phyloP scores from a whole-genome alignment of 2,888 invertebrate genomes.

The Drosophila meridionalis region DNA sequence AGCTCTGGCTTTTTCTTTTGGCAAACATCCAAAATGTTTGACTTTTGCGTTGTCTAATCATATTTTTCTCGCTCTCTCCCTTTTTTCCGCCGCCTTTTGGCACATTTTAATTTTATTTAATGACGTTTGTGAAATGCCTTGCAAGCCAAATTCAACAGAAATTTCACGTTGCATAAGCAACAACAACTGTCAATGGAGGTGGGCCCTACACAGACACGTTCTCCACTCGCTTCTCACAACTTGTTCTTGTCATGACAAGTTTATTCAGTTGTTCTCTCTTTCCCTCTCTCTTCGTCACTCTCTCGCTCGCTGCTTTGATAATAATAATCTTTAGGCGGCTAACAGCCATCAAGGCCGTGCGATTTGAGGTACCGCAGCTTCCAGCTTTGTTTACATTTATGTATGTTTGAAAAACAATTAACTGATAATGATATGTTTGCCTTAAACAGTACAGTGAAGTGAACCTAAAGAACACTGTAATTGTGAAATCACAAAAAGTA shows the following conservation, averaged over 20 bases:
- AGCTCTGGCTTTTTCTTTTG: constrained; percentile 34
- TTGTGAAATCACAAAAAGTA: no score
- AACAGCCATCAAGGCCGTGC: constrained; percentile 59
- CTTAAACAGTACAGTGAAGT: constrained; percentile 26
- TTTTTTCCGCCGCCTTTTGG: constrained; percentile 22
- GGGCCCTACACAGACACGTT: constrained; percentile 14
- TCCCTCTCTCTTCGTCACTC: background rate
- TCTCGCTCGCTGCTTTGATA: constrained; percentile 12
- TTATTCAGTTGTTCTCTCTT: constrained; percentile 38
- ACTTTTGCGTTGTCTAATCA: constrained; percentile 41
- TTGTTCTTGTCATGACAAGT: constrained; percentile 30
- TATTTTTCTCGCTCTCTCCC: constrained; percentile 40
- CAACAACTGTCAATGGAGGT: constrained; percentile 9
- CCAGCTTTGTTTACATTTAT: constrained; percentile 69
- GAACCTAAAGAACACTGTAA: constrained; percentile 1
- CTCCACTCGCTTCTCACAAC: constrained; percentile 16
- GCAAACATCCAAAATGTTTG: constrained; percentile 64
- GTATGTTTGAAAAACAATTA: constrained; percentile 37
- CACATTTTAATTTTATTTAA: constrained; percentile 35
- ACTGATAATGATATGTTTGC: constrained; percentile 57
- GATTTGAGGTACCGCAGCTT: constrained; percentile 60
- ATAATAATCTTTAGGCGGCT: constrained; percentile 29
- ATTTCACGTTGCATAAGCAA: constrained; percentile 63
- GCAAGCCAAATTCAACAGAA: constrained; percentile 7
- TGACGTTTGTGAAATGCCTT: constrained; percentile 45